These are phyloP conservation scores for Amphilophus citrinellus DNA, from an alignment of 2,113 vertebrate genomes.

Conservation along the genomic window DNA sequence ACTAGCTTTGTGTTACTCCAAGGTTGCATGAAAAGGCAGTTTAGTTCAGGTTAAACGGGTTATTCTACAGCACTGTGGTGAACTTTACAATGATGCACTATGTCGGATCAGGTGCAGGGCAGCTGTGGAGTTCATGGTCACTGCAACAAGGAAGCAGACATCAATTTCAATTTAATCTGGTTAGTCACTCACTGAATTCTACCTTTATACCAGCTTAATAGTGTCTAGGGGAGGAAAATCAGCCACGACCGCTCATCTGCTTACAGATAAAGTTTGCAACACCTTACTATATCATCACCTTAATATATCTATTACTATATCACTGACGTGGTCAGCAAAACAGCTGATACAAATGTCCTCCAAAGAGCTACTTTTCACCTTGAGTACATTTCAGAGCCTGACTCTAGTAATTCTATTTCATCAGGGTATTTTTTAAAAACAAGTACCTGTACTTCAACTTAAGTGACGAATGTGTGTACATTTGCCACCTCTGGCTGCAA, in stretches of 20 bases:
- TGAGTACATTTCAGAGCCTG: not conserved
- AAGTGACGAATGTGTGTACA: not conserved
- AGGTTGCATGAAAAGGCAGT: not conserved
- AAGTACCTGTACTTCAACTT: not conserved
- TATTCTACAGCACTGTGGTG: not conserved
- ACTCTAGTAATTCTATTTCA: not conserved
- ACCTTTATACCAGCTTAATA: not conserved
- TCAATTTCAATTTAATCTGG: not conserved
- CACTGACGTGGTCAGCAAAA: not conserved
- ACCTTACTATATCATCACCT: not conserved
- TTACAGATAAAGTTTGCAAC: not conserved
- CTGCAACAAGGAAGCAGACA: not conserved
- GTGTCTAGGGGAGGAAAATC: not conserved
- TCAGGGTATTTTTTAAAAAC: not conserved
- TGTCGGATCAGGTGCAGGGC: not conserved
- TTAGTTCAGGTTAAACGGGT: not conserved
- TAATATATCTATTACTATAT: not conserved
- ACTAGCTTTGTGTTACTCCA: not conserved
- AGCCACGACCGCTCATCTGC: not conserved
- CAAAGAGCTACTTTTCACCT: not conserved
- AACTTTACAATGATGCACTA: not conserved
- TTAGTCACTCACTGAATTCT: not conserved
- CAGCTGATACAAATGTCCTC: constrained; percentile 1
- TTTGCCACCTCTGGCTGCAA: not conserved
- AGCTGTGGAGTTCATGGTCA: not conserved